Conservation (phyloP, 2,888 invertebrate species). For the Stenoptilia bipunctidactyla region DNA sequence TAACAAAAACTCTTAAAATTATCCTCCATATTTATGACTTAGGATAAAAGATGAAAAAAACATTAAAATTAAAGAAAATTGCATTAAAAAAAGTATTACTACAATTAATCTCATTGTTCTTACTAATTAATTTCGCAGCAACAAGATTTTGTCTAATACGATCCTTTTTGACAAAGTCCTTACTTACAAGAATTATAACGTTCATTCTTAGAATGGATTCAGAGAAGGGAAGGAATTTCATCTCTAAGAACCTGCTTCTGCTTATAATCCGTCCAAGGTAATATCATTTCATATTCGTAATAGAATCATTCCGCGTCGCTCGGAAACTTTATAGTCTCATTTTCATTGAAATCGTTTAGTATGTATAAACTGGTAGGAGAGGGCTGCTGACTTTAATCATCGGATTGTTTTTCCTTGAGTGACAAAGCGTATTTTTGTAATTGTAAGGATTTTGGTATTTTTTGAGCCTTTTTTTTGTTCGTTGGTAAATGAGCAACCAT, state of each 20-base stretch:
- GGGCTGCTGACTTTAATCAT: no score
- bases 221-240: conserved; percentile 68
- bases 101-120: no score
- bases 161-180: conserved; percentile 57
- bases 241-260: conserved; percentile 67
- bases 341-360: conserved; percentile 69
- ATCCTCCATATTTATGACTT: no score
- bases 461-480: no score
- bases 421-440: no score
- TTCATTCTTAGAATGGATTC: conserved; percentile 69
- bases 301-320: conserved; percentile 68
- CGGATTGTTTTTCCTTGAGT: no score
- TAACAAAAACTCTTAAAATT: no score
- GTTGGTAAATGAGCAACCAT: no score
- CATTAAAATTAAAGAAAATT: no score
- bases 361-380: conserved; percentile 61
- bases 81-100: no score
- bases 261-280: conserved; percentile 70
- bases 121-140: background rate
- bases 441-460: no score
- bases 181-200: conserved; percentile 64
- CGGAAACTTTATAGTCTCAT: conserved; percentile 69
- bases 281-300: conserved; percentile 72
- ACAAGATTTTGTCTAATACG: conserved; percentile 28
- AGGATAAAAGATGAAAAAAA: no score